Evolutionary conservation across 2,797 vertebrate species (phyloP).

Genomic region (Streptopelia turtur): DNA sequence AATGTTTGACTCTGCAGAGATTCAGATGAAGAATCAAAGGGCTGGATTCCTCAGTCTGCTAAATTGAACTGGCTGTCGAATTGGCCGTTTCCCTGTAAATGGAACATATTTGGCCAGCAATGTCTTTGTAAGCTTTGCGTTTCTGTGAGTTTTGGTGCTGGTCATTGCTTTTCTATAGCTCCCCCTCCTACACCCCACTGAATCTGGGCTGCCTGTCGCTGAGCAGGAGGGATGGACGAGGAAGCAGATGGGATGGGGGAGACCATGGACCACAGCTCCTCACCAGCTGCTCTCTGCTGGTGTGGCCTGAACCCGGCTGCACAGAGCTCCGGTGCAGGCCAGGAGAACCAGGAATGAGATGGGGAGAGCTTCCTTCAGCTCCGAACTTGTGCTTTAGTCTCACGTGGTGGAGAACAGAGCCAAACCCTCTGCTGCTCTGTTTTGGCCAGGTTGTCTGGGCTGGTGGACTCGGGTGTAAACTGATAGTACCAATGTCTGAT

Average conservation of each 20-base stretch:
- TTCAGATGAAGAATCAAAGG: background rate
- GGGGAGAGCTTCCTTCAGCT: background rate
- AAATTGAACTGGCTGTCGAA: background rate
- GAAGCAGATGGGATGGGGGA: background rate
- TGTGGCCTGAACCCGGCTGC: background rate
- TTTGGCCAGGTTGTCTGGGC: background rate
- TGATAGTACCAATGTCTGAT: too few relatives aligned
- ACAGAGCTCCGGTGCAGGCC: background rate
- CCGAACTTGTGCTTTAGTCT: background rate
- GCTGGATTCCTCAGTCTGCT: background rate
- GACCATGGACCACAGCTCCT: background rate
- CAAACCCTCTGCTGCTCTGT: background rate
- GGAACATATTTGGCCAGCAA: background rate
- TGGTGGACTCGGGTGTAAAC: too few relatives aligned
- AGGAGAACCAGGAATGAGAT: background rate
- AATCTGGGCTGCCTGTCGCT: background rate
- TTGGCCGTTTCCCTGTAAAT: background rate
- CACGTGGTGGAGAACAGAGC: background rate
- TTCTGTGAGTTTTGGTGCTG: background rate
- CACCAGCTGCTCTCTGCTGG: background rate
- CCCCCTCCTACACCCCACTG: too few relatives aligned
- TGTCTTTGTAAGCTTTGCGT: background rate
- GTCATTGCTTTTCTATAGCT: background rate
- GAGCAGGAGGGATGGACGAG: rapidly evolving
- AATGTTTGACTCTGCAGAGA: slow-evolving; percentile 19